Evolutionary conservation across 1,140 invertebrate genomes (phyloP).

Genomic region (Caenorhabditis latens): DNA sequence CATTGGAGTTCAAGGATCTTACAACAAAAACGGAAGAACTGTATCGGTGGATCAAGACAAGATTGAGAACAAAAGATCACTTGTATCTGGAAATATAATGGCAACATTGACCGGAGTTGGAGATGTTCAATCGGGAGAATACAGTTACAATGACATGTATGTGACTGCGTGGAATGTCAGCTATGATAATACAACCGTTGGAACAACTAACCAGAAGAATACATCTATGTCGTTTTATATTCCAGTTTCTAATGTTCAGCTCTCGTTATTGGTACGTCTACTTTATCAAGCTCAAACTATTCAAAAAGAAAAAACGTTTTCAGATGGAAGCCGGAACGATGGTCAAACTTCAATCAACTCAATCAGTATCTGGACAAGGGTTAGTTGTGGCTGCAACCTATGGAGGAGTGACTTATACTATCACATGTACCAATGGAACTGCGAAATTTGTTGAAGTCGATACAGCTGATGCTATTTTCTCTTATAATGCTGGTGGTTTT

Average conservation of each 20-base stretch:
- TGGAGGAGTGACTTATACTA: constrained; percentile 38
- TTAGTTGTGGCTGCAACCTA: neutral
- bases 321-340: constrained; percentile 32
- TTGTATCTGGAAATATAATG: constrained; percentile 44
- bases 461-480: constrained; percentile 20
- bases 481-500: constrained; percentile 17
- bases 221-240: constrained; percentile 22
- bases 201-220: neutral
- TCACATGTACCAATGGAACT: constrained; percentile 26
- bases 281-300: neutral
- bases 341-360: constrained; percentile 22
- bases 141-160: constrained; percentile 35
- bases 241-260: constrained; percentile 11
- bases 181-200: constrained; percentile 17
- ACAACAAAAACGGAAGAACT: constrained; percentile 13
- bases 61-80: constrained; percentile 18
- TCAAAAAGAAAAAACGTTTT: neutral
- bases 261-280: neutral
- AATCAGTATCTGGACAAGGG: neutral
- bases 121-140: constrained; percentile 40
- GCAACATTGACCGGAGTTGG: constrained; percentile 43
- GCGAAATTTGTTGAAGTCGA: constrained; percentile 25
- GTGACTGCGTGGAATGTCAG: constrained; percentile 46
- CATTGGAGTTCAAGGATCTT: neutral
- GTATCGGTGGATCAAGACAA: constrained; percentile 9